Evolutionary conservation across 2,113 vertebrate species (phyloP), one percentile per base, ranked within the genome.

Genomic region (Amblyopsis rosae): DNA sequence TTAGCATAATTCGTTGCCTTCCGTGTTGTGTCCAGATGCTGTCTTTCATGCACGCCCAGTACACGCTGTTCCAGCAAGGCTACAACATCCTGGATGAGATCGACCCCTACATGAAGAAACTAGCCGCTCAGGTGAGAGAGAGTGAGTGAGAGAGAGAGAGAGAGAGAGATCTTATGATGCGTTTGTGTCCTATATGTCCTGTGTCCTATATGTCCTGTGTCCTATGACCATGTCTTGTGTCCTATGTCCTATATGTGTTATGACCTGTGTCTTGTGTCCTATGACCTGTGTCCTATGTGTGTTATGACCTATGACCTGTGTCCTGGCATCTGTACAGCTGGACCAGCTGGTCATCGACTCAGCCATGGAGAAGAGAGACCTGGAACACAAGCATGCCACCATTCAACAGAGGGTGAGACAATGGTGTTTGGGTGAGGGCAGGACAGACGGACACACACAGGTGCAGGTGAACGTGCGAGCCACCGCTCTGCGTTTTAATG

Each of bases 31-130:
- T 68, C 69, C 78, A 99, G 98, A 98, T 98, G 96, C 87, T 99
- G 65, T 98, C 97, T 0, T 98, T 98, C 89, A 98, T 99, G 96
- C 95, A 94, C 46, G 98, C 98, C 32, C 98, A 99, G 88, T 93
- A 97, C 92, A 91, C 94, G n/a, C 92, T 98, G 85, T 99, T 99
- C 85, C 96, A 98, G 63, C 97, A 99, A 91, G 97, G 97, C 77
- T 98, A 96, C 78, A 94, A 96, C 83, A 95, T 97, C 6, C 92
- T 99, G 80, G 93, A 94, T 70, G 96, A 98, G 80, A 95, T 99
- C 49, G 93, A 94, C 65, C 97, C 98, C 33, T 96, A 96, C 69
- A 99, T 99, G 96, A 97, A 97, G 80, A 95, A 96, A 35, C 93
- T 98, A 62, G 96, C 96, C 59, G 93, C 90, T 58, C 94, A 98